Evolutionary conservation across 2,888 invertebrate genomes (phyloP).

Genomic region (Chymomyza fuscimana): DNA sequence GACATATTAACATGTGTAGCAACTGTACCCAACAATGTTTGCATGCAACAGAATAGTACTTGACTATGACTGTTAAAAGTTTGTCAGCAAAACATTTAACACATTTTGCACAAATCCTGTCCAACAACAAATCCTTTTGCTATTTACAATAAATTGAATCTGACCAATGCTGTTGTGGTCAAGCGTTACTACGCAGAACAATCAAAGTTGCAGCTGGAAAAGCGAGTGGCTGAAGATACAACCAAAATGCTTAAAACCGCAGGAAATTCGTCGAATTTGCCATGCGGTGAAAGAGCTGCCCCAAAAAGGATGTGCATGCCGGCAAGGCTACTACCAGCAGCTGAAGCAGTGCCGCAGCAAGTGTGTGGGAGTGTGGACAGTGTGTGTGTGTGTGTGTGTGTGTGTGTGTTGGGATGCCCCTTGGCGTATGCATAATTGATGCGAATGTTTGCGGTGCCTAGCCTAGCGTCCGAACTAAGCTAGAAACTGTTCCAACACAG

Average conservation of each 20-base stretch:
- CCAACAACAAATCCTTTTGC: constrained; percentile 61
- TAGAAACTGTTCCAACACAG: neutral
- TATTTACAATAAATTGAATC: constrained; percentile 72
- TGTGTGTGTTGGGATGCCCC: neutral
- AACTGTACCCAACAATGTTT: neutral
- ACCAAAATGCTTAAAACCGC: constrained; percentile 68
- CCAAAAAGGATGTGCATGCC: constrained; percentile 55
- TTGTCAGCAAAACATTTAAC: neutral
- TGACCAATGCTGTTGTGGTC: constrained; percentile 71
- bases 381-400: neutral
- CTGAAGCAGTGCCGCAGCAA: constrained; percentile 36
- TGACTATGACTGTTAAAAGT: too few relatives aligned
- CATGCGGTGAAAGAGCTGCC: constrained; percentile 58
- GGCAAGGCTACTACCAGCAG: constrained; percentile 37
- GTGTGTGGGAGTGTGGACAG: neutral
- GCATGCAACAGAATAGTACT: too few relatives aligned
- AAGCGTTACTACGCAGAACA: constrained; percentile 20
- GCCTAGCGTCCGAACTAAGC: neutral
- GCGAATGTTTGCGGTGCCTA: constrained; percentile 66
- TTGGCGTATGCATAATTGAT: constrained; percentile 75
- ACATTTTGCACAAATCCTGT: neutral
- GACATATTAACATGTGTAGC: neutral
- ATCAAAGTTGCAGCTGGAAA: constrained; percentile 55
- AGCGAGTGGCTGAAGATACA: constrained; percentile 29
- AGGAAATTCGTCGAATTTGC: constrained; percentile 75